Evolutionary conservation across 2,797 vertebrate species (phyloP), one percentile per base, ranked within the genome.

Genomic region (Scolopax rusticola): DNA sequence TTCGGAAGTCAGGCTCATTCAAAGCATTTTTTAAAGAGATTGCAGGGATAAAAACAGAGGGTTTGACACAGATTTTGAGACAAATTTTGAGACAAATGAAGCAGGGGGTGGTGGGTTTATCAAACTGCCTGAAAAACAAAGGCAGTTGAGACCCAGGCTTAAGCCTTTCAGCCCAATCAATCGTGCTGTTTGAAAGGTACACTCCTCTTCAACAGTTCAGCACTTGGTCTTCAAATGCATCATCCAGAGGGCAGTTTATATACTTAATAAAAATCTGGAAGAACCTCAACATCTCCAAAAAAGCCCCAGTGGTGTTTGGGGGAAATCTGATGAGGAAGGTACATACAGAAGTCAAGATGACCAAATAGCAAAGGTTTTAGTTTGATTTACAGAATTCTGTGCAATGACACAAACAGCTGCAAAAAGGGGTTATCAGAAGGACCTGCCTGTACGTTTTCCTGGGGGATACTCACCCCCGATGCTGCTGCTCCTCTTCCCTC

Each of bases 341-440:
- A 7, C 5, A 51, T 12, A 27, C 12, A 33, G 21, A 88, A 77
- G 47, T 64, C 54, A 71, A 5, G 15, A 47, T 45, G 10, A 60
- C 8, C 15, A 75, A 64, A 60, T 0, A 90, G 60, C 40, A 53
- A 45, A 57, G 19, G 24, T 28, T 28, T 85, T 61, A 5, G 36
- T 78, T 67, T 79, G 14, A 45, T 73, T 84, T 79, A 36, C 20
- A 63, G 23, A 41, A 15, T 18, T 40, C 41, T 15, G 6, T 6
- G 6, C 45, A 64, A 43, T 1, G 4, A 40, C 23, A 54, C 0
- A 4, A 41, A 8, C 10, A n/a, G 14, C 28, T 77, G 57, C 43
- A 56, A 27, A 54, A 53, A 1, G 3, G 14, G 8, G 19, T 36
- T 53, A 33, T 19, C 33, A 41, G 21, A 69, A 54, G 51, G 25